Evolutionary conservation across 2,888 invertebrate genomes (phyloP), one percentile per base, ranked within the genome.

Genomic region (Ernsta delagoae): DNA sequence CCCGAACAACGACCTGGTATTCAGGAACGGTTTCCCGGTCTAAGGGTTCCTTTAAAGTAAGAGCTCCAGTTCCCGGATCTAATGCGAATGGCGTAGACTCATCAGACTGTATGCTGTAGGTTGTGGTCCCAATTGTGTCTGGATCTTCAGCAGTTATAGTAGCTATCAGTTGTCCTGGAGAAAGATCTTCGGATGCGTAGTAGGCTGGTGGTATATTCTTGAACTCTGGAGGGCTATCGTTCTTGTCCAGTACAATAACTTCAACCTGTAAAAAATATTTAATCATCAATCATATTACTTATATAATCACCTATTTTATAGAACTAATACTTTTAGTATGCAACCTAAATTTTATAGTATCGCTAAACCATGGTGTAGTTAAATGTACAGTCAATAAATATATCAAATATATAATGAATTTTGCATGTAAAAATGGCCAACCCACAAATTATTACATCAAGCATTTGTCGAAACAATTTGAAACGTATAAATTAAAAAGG

Each of bases 221-320:
- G 94, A 98, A 98, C 66, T 96, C 95, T 4, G 99, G 99, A n/a
- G 98, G 98, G 80, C 97, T 98, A 94, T 99, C 99, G 88, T 99
- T 99, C 89, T 97, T 97, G 92, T 99, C 99, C 85, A 97, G 87
- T 65, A 98, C 96, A 70, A 95, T 96, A 76, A 98, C 96, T 87
- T 95, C 95, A 77, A 98, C 97, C 98, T 98, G 96, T 34, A 95
- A 78, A 75, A 83, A 80, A 78, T n/a, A n/a, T n/a, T n/a, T n/a
- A n/a, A n/a, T 12, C 2, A 48, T 48, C 12, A 48, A 48, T 3
- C 45, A 48, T 48, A 12, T 48, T 48, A 5, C 5, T 12, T 48
- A 5, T 4, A 12, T 48, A 48, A 48, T 5, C 45, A 12, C 4
- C 4, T 48, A 48, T n/a, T n/a, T n/a, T n/a, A n/a, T n/a, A n/a